These are phyloP conservation scores for Magallana angulata DNA, from an alignment of 1,140 invertebrate genomes.

Conservation along the genomic window DNA sequence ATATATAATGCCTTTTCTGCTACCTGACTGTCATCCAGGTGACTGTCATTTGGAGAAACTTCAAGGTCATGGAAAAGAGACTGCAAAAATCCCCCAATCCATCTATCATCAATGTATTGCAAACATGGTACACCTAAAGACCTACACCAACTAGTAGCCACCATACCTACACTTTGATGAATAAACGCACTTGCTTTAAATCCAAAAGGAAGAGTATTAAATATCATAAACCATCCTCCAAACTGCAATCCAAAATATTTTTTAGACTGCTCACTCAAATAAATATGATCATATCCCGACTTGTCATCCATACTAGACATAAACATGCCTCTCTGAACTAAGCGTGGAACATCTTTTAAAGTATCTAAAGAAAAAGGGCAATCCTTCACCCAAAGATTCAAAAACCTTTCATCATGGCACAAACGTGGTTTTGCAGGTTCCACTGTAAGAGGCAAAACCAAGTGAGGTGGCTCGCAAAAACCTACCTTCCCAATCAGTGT, in stretches of 20 bases:
- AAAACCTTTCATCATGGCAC: slow-evolving; percentile 52
- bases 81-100: not conserved
- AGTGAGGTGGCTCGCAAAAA: not conserved
- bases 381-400: slow-evolving; percentile 56
- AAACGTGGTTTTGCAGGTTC: slow-evolving; percentile 49
- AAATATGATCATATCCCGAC: slow-evolving; percentile 60
- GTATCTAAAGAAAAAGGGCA: slow-evolving; percentile 40
- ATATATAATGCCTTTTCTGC: slow-evolving; percentile 37
- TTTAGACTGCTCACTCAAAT: not conserved
- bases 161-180: slow-evolving; percentile 46
- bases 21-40: too few species aligned
- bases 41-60: not conserved
- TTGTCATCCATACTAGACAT: slow-evolving; percentile 50
- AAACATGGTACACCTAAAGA: slow-evolving; percentile 33
- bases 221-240: slow-evolving; percentile 46
- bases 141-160: slow-evolving; percentile 46
- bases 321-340: not conserved
- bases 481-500: slow-evolving; percentile 34
- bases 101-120: slow-evolving; percentile 61
- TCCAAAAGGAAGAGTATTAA: slow-evolving; percentile 57
- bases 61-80: too few species aligned
- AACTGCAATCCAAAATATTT: slow-evolving; percentile 61
- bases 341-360: slow-evolving; percentile 48
- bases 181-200: slow-evolving; percentile 58
- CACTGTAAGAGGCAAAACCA: slow-evolving; percentile 45